These are phyloP conservation scores for Pardalotus punctatus DNA, from an alignment of 2,113 vertebrate species.

Conservation along the genomic window DNA sequence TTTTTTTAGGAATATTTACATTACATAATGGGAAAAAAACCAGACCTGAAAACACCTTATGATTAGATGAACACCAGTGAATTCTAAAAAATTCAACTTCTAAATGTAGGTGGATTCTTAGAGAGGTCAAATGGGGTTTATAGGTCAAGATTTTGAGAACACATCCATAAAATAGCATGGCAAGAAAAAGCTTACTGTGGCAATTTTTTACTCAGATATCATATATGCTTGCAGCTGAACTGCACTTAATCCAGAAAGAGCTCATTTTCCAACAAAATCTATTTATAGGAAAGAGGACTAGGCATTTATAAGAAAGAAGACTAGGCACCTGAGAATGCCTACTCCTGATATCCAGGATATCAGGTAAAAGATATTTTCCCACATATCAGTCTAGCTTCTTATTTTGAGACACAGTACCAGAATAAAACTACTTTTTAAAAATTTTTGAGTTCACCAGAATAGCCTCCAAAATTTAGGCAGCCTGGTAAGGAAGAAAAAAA, in stretches of 20 bases:
- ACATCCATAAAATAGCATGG: fast-evolving
- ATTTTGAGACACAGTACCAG: background rate
- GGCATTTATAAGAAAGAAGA: background rate
- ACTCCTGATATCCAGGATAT: background rate
- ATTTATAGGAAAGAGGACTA: background rate
- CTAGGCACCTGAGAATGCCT: background rate
- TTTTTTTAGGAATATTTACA: background rate
- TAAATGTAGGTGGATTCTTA: background rate
- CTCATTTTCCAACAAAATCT: background rate
- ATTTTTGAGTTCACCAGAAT: background rate
- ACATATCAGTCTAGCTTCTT: background rate
- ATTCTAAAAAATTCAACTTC: background rate
- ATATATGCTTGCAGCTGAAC: background rate
- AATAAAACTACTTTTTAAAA: background rate
- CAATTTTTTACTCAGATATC: background rate
- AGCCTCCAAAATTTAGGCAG: background rate
- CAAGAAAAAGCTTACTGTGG: background rate
- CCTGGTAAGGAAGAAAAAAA: background rate
- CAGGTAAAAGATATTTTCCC: background rate
- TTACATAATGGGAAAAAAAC: background rate
- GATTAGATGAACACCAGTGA: background rate
- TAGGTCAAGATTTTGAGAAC: background rate
- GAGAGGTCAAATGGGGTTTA: background rate
- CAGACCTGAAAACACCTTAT: background rate
- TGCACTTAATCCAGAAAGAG: background rate